Evolutionary conservation across 2,113 vertebrate genomes (phyloP), one percentile per base, ranked within the genome.

Genomic region (Labeo rohita): DNA sequence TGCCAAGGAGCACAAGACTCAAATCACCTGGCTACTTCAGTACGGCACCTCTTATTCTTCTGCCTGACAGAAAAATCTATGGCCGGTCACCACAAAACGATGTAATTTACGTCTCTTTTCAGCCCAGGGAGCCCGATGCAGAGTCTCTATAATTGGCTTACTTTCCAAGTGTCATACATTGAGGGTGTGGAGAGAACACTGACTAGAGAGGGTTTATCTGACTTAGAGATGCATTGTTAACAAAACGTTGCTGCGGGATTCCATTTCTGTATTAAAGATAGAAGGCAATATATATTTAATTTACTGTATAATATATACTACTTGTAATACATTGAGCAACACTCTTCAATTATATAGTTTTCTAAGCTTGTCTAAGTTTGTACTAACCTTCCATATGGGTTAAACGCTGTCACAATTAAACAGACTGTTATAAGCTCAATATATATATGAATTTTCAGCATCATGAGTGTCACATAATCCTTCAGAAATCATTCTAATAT

Each of bases 11-110:
- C 78, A 86, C 85, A 74, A 86, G 70, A 82, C 85, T 63, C 79
- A 80, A 82, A 73, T 36, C 39, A 73, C 85, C 70, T 75, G 68
- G 39, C 81, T 80, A 63, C 50, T 61, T 87, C 50, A 79, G 65
- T 39, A 73, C 73, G 52, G 72, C 61, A 83, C 73, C 12, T 83
- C 56, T 66, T 77, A 63, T 88, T 77, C 79, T 83, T 83, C 75
- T 36, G 12, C 45, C 73, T 83, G 79, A 88, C 70, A 85, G 78
- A 83, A 83, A 72, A 85, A 88, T 83, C 87, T 81, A 77, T 85
- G 52, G 72, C 61, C 23, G 74, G 49, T 70, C 77, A 77, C 65
- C 82, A 73, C 75, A 50, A 77, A 84, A 63, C 63, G 39, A 36
- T 82, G 80, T 80, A 83, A 85, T 85, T 85, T 80, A 61, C 21